Base-by-base conservation (phyloP, 2,888 invertebrate species). In the Laothoe populi region DNA sequence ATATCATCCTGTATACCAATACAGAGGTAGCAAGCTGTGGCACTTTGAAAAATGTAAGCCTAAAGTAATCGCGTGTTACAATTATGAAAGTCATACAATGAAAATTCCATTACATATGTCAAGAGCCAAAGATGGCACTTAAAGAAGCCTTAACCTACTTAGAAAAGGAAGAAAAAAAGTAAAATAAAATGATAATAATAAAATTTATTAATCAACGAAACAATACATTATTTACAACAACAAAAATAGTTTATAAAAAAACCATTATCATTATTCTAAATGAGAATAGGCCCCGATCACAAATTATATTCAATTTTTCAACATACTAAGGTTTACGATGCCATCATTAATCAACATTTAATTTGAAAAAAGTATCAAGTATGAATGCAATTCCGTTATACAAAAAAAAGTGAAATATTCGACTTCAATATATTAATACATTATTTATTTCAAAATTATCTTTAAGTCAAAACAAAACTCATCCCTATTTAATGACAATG, bases 201-300 rank as follows among this genome's bases (percentile, higher is more conserved):
- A 87, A 86, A 82, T 89, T 87, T 87, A 88, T 88, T 88, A 80
- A 72, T 78, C 73, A 85, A 89, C 85, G 83, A 84, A 88, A 87
- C 86, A 84, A 73, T 76, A 75, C 73, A 79, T 79, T 88, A 88
- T 88, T 86, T 88, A 88, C 88, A 88, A 86, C 81, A 86, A 87
- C 83, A 82, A 82, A 84, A 79, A 77, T 77, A 75, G 72, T 77
- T 53, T 76, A 78, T 75, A 79, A 80, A 77, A 74, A 77, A 79
- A 72, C 74, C 72, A 68, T 64, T 66, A 69, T 60, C 65, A 65
- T 75, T 79, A 76, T 78, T 70, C 77, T 83, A 83, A 77, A 81
- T 78, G 79, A 86, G 86, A 84, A 79, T 78, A 82, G 78, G 81
- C 78, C 81, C 81, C 63, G 64, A 49, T 63, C 45, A 60, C 63